phyloP scores from a whole-genome alignment of 2,797 vertebrate genomes.

The Brachymystax lenok region DNA sequence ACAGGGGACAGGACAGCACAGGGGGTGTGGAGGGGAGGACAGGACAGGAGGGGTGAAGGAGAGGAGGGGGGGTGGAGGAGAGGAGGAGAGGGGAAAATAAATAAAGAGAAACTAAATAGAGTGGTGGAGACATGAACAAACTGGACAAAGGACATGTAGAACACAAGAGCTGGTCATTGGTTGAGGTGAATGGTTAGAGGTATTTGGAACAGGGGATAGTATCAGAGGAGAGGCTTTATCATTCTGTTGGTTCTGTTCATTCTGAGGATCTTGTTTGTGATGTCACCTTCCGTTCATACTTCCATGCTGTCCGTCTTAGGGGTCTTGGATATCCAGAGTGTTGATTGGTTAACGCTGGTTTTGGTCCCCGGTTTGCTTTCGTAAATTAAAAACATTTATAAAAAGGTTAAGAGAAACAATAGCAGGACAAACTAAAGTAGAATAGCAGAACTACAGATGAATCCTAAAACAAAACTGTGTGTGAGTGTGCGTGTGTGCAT shows the following conservation, averaged over 20 bases:
- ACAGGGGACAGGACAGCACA: rapidly evolving
- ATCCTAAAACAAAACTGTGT: no score
- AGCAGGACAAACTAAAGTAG: no score
- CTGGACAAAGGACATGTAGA: not conserved
- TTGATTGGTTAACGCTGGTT: slow-evolving; percentile 83
- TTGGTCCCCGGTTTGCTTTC: slow-evolving; percentile 86
- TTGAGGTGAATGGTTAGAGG: not conserved
- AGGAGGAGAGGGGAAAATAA: no score
- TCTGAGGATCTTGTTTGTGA: slow-evolving; percentile 22
- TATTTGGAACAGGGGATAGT: not conserved
- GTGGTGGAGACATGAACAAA: not conserved
- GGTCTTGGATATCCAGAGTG: slow-evolving; percentile 90
- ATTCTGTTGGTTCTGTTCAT: not conserved
- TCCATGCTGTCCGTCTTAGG: slow-evolving; percentile 87
- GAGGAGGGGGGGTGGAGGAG: no score
- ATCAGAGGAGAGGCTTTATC: not conserved
- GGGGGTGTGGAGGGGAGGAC: no score
- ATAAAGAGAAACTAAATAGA: not conserved
- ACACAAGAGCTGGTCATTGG: not conserved
- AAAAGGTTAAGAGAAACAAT: not conserved
- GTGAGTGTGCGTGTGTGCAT: no score
- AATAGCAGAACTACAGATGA: no score
- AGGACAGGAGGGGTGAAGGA: no score
- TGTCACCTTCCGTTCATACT: slow-evolving; percentile 68
- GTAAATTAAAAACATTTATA: slow-evolving; percentile 32